Conservation (phyloP, 1,140 invertebrate species). For the Mycetomoellerius zeteki region DNA sequence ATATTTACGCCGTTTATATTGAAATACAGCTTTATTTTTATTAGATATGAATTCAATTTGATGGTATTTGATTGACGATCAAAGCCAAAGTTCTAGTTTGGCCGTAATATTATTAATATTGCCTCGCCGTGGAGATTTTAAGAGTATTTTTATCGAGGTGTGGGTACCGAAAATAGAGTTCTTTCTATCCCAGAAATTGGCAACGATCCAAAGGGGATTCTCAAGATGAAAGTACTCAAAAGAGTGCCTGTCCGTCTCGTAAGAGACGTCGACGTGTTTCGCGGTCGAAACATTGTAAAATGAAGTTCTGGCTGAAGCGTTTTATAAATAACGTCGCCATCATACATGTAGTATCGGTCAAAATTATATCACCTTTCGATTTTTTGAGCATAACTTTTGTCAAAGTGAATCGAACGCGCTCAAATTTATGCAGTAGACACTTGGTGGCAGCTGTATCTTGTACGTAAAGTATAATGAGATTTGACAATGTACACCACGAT, state of each 20-base stretch:
- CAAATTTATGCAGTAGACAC: too few relatives aligned
- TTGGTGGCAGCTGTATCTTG: too few relatives aligned
- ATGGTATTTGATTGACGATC: background rate
- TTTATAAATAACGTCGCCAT: constrained; percentile 53
- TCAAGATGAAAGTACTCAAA: constrained; percentile 67
- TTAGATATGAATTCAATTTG: constrained; percentile 8
- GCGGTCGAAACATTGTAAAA: constrained; percentile 64
- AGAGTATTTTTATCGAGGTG: constrained; percentile 71
- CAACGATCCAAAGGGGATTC: constrained; percentile 72
- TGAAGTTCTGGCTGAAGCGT: constrained; percentile 26
- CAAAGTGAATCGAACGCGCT: too few relatives aligned
- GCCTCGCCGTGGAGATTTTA: background rate
- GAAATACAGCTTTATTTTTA: constrained; percentile 15
- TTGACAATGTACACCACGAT: too few relatives aligned
- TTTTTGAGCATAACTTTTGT: too few relatives aligned
- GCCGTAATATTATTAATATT: background rate
- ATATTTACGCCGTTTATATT: constrained; percentile 20
- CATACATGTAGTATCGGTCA: too few relatives aligned
- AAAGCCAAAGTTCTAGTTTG: background rate
- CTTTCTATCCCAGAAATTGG: constrained; percentile 73
- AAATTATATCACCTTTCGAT: too few relatives aligned
- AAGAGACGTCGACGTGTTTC: constrained; percentile 26
- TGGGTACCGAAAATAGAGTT: constrained; percentile 76
- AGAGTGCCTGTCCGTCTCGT: constrained; percentile 30
- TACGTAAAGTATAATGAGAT: too few relatives aligned